phyloP scores from a whole-genome alignment of 2,113 vertebrate genomes.

The Crocuta crocuta region DNA sequence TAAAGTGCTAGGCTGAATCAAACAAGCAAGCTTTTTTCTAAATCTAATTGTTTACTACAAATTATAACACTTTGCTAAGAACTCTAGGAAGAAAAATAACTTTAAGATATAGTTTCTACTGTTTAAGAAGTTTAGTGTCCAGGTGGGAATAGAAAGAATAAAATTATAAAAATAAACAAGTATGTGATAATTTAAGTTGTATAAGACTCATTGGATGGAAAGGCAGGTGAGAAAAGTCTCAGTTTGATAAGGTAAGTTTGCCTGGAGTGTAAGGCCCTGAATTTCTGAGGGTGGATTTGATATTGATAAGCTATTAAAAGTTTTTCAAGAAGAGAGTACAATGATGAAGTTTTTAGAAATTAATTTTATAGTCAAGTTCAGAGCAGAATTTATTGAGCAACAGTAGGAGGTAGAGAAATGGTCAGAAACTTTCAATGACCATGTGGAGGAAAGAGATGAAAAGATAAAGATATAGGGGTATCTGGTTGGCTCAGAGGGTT shows the following conservation, averaged over 20 bases:
- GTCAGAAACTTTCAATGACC: background rate
- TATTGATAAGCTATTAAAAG: background rate
- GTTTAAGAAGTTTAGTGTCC: background rate
- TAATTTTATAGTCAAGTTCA: background rate
- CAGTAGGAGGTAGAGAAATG: background rate
- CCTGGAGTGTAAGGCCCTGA: background rate
- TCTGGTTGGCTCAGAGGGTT: too few species aligned
- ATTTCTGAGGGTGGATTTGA: background rate
- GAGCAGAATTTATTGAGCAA: background rate
- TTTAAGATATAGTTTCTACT: background rate
- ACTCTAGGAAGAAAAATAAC: background rate
- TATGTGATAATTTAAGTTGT: background rate
- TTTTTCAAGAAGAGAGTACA: background rate
- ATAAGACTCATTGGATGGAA: background rate
- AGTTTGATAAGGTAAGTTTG: background rate
- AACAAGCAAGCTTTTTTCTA: background rate
- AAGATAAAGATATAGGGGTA: background rate
- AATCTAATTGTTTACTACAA: background rate
- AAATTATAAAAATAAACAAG: background rate
- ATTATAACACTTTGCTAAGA: background rate
- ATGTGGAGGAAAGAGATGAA: background rate
- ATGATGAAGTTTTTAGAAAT: background rate
- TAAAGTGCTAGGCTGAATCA: background rate
- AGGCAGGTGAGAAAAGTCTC: background rate
- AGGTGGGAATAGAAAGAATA: background rate